Evolutionary conservation across 2,797 vertebrate species (phyloP).

Genomic region (Tadarida brasiliensis): DNA sequence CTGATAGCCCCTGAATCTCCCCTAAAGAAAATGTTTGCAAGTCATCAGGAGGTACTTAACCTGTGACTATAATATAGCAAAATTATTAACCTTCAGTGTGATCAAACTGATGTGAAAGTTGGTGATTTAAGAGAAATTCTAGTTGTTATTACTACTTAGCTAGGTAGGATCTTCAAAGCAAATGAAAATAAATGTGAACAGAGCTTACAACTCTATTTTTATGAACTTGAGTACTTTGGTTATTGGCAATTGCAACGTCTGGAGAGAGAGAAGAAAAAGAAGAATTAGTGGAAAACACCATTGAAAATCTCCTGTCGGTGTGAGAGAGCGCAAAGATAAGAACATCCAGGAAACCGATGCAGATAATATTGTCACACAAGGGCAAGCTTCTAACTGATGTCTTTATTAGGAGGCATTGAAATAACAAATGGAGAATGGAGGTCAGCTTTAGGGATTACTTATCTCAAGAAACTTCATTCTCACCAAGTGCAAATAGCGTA

Average conservation of each 20-base stretch:
- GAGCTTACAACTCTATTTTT: constrained; percentile 18
- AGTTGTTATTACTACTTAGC: neutral
- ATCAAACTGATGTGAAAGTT: constrained; percentile 22
- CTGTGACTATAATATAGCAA: neutral
- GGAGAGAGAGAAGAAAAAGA: neutral
- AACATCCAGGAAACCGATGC: neutral
- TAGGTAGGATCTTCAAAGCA: neutral
- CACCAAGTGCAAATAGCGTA: constrained; percentile 36
- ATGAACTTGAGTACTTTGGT: neutral
- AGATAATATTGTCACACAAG: neutral
- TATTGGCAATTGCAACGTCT: neutral
- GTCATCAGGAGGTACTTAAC: neutral
- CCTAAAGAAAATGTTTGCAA: neutral
- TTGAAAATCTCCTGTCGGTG: neutral
- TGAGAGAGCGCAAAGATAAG: neutral
- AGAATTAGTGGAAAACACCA: neutral
- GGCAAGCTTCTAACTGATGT: neutral
- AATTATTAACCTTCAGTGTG: neutral
- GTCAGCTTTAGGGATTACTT: neutral
- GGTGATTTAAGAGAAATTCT: constrained; percentile 10
- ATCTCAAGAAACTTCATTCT: constrained; percentile 38
- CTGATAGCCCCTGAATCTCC: neutral
- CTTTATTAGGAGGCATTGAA: neutral
- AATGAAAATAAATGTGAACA: constrained; percentile 11
- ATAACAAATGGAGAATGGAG: neutral